Evolutionary conservation across 2,888 invertebrate species (phyloP), one percentile per base, ranked within the genome.

Genomic region (Pandemis cinnamomeana): DNA sequence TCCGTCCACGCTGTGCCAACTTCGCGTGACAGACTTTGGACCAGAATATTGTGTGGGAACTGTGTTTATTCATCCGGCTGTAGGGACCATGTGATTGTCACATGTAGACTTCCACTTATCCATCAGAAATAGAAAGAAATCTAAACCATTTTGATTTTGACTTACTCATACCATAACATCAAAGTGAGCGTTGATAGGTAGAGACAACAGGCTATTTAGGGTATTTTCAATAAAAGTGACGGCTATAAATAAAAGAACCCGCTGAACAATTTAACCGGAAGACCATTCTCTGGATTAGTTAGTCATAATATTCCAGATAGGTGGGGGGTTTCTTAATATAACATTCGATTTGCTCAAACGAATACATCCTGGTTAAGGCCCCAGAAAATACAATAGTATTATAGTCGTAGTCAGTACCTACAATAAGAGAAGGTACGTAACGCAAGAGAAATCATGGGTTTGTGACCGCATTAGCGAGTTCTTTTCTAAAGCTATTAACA

Each of bases 1-100:
- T 73, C 58, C 64, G 60, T 60, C 48, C 53, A 55, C 67, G 36
- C 67, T 61, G 67, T 74, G 74, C 74, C 74, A 74, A 74, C 61
- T 71, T 67, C 71, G 73, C 46, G 66, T 36, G 55, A 44, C 53
- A 55, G 60, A 74, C 74, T 67, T 74, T 67, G 74, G 67, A 61
- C 71, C 62, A 67, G 60, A 64, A 48, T 53, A 15, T 42, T 58
- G 46, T 62, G 51, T 60, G 15, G 58, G 58, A 27, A 58, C 6
- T 67, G 61, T 67, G 61, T 67, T 62, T 72, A 15, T 67, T 44
- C 55, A 62, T 72, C 72, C 61, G 72, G 53, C 27, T 15, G 61
- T 67, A 67, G 67, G 70, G 61, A 71, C 73, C 69, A 20, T 69
- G 64, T 69, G 70, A 74, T 42, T 62, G 4, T 41, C 44, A 55